Conservation (phyloP, 2,113 vertebrate genomes). For the Actenoides hombroni region DNA sequence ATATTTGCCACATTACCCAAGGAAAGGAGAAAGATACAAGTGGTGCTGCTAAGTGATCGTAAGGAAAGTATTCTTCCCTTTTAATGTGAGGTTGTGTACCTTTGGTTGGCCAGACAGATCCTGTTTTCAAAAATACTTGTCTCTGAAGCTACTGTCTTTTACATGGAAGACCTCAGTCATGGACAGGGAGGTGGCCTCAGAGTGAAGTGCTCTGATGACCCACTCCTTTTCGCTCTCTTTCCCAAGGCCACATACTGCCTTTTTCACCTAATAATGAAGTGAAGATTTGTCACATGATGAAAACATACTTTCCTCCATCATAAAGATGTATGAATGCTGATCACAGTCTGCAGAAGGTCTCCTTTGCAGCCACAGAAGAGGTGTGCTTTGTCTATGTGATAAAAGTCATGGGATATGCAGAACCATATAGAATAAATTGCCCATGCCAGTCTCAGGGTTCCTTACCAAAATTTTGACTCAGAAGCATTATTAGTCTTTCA, state of each 20-base stretch:
- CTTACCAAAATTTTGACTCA: neutral
- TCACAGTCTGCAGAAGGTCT: neutral
- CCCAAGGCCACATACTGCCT: neutral
- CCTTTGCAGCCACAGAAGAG: neutral
- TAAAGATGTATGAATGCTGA: neutral
- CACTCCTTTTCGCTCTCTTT: neutral
- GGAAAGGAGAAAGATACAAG: neutral
- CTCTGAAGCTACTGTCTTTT: neutral
- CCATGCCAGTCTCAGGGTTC: neutral
- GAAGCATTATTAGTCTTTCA: neutral
- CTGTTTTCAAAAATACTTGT: neutral
- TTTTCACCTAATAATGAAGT: neutral
- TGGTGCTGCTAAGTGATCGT: neutral
- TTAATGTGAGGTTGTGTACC: neutral
- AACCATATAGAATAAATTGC: neutral
- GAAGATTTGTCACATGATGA: neutral
- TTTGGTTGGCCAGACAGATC: neutral
- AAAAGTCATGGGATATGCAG: neutral
- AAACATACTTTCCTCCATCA: neutral
- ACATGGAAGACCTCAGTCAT: neutral
- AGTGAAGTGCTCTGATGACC: neutral
- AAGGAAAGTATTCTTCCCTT: neutral
- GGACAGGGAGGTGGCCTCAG: neutral
- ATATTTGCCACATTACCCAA: fast-evolving
- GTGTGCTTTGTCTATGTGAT: neutral